Base-by-base conservation (phyloP, 2,797 vertebrate genomes). In the Argya squamiceps region DNA sequence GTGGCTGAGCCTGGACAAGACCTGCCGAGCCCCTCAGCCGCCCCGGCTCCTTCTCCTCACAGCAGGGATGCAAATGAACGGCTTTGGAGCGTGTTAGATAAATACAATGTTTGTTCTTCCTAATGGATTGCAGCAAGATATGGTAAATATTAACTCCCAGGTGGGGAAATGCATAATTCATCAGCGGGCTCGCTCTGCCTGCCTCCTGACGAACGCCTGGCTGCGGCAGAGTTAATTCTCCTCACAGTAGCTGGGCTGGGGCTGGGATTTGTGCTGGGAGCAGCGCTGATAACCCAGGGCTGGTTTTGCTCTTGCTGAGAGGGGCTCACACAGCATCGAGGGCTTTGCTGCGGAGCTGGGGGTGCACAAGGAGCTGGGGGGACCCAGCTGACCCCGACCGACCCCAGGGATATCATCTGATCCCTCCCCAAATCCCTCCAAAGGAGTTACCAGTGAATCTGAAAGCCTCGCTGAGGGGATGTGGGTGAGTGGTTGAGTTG, bases 111-210 rank as follows among this genome's bases (percentile, higher is more conserved):
- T 96, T 97, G 96, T 96, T 97, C 95, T 97, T 94, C 83, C 88
- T 96, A 95, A 97, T 96, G 94, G 96, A 91, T 97, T 95, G 52
- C 89, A 88, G 94, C 95, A 65, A 84, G 96, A 92, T 91, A 94
- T 49, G 91, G 94, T 97, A 97, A 97, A 96, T 94, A 96, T 80
- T 11, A 90, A 88, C 88, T 96, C 96, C 96, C 94, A 82, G 92
- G 92, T 95, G 95, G 89, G 92, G 78, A 29, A 34, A 97, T 96
- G 92, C 85, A 96, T 97, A 94, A 97, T 96, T 96, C 92, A 97
- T 92, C 43, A 34, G 81, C 89, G 4, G 77, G 47, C 71, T 63
- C 80, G 84, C 80, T 69, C 93, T 36, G 75, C 47, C 84, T 47
- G 68, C 39, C 86, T 85, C 80, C 56, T 15, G 91, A 27, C 36